phyloP scores from a whole-genome alignment of 2,888 invertebrate species.

The Lasioglossum morio region DNA sequence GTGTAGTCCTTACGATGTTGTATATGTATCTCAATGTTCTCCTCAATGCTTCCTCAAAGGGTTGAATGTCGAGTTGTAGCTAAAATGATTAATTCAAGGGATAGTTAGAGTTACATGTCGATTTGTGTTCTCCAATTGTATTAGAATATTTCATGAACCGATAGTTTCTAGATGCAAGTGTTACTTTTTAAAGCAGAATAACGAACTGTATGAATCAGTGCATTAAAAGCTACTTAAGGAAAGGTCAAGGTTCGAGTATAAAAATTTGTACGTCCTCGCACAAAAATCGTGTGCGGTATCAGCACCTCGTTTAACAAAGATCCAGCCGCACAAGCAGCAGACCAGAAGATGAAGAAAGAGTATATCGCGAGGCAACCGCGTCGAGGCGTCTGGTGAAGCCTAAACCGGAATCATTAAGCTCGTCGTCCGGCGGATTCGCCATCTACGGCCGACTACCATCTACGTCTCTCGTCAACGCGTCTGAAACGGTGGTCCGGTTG shows the following conservation, averaged over 20 bases:
- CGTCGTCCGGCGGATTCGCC: slow-evolving; percentile 13
- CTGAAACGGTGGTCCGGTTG: slow-evolving; percentile 8
- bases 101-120: neutral
- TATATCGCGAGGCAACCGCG: neutral
- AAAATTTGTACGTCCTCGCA: neutral
- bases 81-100: neutral
- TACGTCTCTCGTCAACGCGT: slow-evolving; percentile 20
- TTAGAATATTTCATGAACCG: neutral
- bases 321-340: neutral
- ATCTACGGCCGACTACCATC: slow-evolving; percentile 33
- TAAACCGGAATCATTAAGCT: slow-evolving; percentile 32
- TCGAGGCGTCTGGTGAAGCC: neutral
- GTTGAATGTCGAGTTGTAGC: neutral
- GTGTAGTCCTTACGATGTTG: neutral
- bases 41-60: neutral
- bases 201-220: no score
- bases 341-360: neutral
- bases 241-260: neutral
- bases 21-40: no score
- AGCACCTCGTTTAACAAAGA: neutral
- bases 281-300: neutral
- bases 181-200: neutral
- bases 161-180: neutral
- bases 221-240: neutral
- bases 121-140: neutral